Evolutionary conservation across 2,113 vertebrate genomes (phyloP).

Genomic region (Todiramphus saurophagus): DNA sequence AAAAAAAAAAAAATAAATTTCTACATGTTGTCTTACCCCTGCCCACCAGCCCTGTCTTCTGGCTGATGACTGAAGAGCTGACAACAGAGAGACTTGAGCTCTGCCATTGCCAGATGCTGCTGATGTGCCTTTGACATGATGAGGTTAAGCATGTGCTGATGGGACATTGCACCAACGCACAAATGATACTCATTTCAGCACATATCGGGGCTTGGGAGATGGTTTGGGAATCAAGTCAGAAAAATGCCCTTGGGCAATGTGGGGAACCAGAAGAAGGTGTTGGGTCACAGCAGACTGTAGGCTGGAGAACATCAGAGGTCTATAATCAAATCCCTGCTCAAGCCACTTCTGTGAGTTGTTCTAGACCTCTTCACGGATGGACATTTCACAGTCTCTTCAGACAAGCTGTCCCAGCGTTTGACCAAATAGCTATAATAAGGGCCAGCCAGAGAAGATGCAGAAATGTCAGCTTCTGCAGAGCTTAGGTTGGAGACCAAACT

Average conservation of each 20-base stretch:
- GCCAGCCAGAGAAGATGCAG: neutral
- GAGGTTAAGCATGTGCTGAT: accelerated
- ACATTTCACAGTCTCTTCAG: neutral
- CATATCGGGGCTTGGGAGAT: accelerated
- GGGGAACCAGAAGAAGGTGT: accelerated
- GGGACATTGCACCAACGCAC: neutral
- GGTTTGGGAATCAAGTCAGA: neutral
- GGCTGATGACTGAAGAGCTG: neutral
- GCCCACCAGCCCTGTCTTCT: neutral
- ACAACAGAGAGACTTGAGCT: neutral
- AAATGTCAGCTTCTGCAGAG: neutral
- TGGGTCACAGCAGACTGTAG: neutral
- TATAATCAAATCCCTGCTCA: neutral
- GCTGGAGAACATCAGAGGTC: neutral
- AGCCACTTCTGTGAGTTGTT: neutral
- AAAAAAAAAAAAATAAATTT: neutral
- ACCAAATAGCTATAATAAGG: neutral
- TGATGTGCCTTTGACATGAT: neutral
- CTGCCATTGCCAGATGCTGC: neutral
- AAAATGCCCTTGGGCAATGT: neutral
- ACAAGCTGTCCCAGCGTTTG: neutral
- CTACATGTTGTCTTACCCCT: neutral
- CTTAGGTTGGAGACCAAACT: neutral
- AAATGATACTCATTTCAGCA: neutral
- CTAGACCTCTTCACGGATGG: neutral